Base-by-base conservation (phyloP, 2,113 vertebrate genomes). In the Carassius gibelio region DNA sequence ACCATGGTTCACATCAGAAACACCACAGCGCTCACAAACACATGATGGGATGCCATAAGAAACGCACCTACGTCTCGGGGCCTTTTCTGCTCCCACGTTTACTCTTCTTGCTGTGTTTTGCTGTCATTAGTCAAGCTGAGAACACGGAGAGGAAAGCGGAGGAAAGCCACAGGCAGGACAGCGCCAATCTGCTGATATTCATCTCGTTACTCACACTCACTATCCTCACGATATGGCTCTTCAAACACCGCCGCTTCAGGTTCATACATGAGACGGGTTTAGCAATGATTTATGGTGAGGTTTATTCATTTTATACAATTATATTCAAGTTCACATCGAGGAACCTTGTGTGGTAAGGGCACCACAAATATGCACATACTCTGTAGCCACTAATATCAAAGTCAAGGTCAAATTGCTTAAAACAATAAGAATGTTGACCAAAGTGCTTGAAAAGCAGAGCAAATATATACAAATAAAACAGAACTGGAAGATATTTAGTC, bases 251-350 rank as follows among this genome's bases (percentile, higher is more conserved):
- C 3, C 91, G 96, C 38, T 94, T 95, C 87, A 92, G 95, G 88
- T 97, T 96, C 89, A 91, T 97, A 2, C 96, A 97, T 83, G 96
- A 97, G 91, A 97, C 95, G 0, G 96, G 96, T 68, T 94, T 97
- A 59, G 96, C 96, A 36, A 97, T 97, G 96, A 96, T 97, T 87
- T 98, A 97, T 50, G 96, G 96, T 95, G 90, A 95, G 95, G 17
- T 90, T 68, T 61, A 15, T 5, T 38, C 4, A n/a, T 59, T 59
- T 61, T 21, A 61, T 9, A 61, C 9, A 23, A 45, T 81, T 8
- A 10, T 66, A 34, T 21, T 34, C 23, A 68, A 66, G 61, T 61
- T 64, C 19, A 23, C 21, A 23, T 26, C 23, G 11, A 64, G 11
- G 72, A 50, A 75, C n/a, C 11, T 55, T 55, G 74, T 76, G 48